Base-by-base conservation (phyloP, 1,140 invertebrate genomes). In the Ceratosolen solmsi region DNA sequence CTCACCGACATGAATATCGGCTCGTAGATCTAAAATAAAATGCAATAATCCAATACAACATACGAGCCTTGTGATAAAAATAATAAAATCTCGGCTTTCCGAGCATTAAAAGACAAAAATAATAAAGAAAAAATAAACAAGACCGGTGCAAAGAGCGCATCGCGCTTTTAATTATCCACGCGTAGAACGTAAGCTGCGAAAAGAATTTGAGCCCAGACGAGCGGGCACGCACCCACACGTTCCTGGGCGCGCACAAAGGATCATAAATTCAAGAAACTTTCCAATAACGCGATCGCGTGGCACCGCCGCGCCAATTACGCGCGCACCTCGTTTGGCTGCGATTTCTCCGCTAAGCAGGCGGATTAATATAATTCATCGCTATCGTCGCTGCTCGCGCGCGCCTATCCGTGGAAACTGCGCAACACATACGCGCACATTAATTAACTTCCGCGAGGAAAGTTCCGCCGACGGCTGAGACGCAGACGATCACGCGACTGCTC, bases 381-480 rank as follows among this genome's bases (percentile, higher is more conserved):
- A 33, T 25, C 56, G 9, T 74, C 33, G 51, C 7, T 11, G 30
- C 22, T 38, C 41, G 60, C 41, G n/a, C 2, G n/a, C 7, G 3
- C 51, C 70, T 70, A n/a, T n/a, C 70, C 71, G 79, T 36, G 79
- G n/a, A 54, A 46, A 70, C 41, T 79, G 58, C 2, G n/a, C 60
- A 27, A 27, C 27, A 38, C 56, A n/a, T 78, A 22, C 46, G 30
- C 56, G 46, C 33, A 63, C 72, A 71, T 76, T 82, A 82, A 82
- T 76, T 82, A 82, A 82, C 80, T 76, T 76, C 72, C 80, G 73
- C 51, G 73, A 72, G 56, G 79, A 74, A 80, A 74, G 70, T 80
- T 74, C 33, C 58, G 58, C 79, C 56, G 17, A 30, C 65, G 79
- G 71, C 5, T 54, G 51, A 5, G 3, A 15, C 51, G 20, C 11